These are phyloP conservation scores for Nudaria mundana DNA, from an alignment of 2,888 invertebrate species.

Conservation along the genomic window DNA sequence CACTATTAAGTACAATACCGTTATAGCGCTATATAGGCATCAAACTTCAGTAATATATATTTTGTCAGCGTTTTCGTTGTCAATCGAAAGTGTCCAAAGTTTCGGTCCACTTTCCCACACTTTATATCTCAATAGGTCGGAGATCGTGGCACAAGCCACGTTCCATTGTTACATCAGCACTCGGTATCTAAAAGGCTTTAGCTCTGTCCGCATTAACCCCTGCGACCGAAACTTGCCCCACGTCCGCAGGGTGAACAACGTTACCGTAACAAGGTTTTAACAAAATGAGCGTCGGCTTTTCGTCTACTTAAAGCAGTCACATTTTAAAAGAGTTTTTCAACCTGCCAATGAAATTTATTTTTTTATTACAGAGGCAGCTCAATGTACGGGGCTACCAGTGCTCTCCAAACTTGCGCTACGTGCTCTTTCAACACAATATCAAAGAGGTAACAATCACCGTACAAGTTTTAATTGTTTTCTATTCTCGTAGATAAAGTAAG, in stretches of 20 bases:
- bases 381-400: slow-evolving; percentile 94
- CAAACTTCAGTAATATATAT: too few relatives aligned
- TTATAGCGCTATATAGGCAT: too few relatives aligned
- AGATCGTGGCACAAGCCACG: slow-evolving; percentile 17
- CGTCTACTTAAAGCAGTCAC: slow-evolving; percentile 10
- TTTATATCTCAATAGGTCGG: slow-evolving; percentile 16
- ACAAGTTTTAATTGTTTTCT: slow-evolving; percentile 47
- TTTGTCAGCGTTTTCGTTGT: too few relatives aligned
- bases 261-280: slow-evolving; percentile 19
- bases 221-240: slow-evolving; percentile 33
- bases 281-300: slow-evolving; percentile 19
- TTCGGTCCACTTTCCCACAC: background rate
- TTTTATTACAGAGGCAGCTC: slow-evolving; percentile 87
- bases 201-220: slow-evolving; percentile 31
- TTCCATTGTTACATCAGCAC: slow-evolving; percentile 34
- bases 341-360: slow-evolving; percentile 15
- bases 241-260: slow-evolving; percentile 28
- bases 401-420: slow-evolving; percentile 91
- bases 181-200: slow-evolving; percentile 31
- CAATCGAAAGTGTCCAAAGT: too few relatives aligned
- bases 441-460: slow-evolving; percentile 84
- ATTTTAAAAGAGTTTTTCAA: background rate
- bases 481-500: slow-evolving; percentile 32
- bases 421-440: slow-evolving; percentile 94
- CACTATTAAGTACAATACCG: too few relatives aligned